A percentile compares a stretch with the other conserved stretches of the same genome.
phyloP scores from a whole-genome alignment of 2,888 invertebrate species.

The Serrognathus titanus region DNA sequence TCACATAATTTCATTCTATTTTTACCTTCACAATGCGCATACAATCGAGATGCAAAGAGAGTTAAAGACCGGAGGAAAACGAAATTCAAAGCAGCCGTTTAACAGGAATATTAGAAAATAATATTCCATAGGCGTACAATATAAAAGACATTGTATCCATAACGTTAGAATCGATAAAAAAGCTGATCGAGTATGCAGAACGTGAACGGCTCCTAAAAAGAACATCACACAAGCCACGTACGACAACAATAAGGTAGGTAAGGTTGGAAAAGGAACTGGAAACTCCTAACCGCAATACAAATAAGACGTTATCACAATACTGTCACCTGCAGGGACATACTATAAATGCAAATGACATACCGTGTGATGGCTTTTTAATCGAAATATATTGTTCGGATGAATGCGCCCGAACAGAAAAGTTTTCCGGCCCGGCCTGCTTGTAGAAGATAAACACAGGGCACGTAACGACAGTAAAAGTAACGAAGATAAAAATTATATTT shows the following conservation, averaged over 20 bases:
- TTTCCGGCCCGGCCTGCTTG: no score
- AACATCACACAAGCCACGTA: conserved; percentile 18
- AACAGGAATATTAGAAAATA: no score
- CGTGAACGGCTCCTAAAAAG: conserved; percentile 12
- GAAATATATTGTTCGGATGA: not conserved
- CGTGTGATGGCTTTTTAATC: not conserved
- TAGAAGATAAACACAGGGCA: no score
- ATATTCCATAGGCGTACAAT: no score
- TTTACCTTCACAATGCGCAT: no score
- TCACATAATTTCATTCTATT: no score
- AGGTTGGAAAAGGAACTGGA: conserved; percentile 19
- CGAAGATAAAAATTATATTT: no score
- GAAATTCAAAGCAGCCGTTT: no score
- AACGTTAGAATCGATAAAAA: not conserved
- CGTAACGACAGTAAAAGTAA: no score
- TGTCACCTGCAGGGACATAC: conserved; percentile 11
- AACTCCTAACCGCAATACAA: conserved; percentile 31
- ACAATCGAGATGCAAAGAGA: no score
- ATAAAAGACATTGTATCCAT: not conserved
- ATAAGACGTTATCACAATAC: conserved; percentile 28
- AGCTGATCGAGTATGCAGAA: conserved; percentile 12
- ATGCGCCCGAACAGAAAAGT: no score
- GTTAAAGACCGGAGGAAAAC: no score
- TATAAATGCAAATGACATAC: not conserved
- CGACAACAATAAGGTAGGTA: conserved; percentile 18